A percentile compares a stretch with the other conserved stretches of the same genome.
phyloP scores from a whole-genome alignment of 30 jellyfish, hydroid and myxozoan species.

The Turritopsis rubra region DNA sequence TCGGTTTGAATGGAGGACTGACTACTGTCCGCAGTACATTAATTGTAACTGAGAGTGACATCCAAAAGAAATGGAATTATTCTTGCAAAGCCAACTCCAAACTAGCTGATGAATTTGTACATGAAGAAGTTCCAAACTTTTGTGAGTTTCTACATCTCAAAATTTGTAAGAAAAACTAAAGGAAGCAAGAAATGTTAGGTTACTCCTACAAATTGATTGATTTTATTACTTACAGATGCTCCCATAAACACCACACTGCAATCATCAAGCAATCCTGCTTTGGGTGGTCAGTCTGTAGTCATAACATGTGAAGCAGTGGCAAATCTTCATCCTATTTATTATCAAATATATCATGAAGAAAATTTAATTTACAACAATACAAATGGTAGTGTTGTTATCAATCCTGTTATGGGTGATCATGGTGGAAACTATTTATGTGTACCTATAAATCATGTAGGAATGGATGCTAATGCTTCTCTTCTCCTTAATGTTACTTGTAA shows the following conservation, averaged over 20 bases:
- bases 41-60: neutral
- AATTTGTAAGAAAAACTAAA: too few relatives aligned
- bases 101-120: neutral
- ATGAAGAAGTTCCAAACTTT: neutral
- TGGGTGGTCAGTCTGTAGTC: neutral
- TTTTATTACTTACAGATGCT: neutral
- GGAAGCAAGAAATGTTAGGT: too few relatives aligned
- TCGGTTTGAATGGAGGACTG: neutral
- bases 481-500: neutral
- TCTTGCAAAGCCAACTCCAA: neutral
- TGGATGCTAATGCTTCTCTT: constrained; percentile 1
- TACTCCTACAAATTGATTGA: neutral
- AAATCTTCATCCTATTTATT: neutral
- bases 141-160: neutral
- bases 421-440: constrained; percentile 2
- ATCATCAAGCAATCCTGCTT: constrained; percentile 2
- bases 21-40: neutral
- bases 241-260: constrained; percentile 2
- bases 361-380: neutral
- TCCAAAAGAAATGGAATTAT: neutral
- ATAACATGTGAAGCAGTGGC: neutral
- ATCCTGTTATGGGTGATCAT: constrained; percentile 2
- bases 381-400: neutral
- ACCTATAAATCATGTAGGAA: constrained; percentile 2
- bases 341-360: constrained; percentile 1